Evolutionary conservation across 1,140 invertebrate genomes (phyloP), one percentile per base, ranked within the genome.

Genomic region (Helicoverpa zea): DNA sequence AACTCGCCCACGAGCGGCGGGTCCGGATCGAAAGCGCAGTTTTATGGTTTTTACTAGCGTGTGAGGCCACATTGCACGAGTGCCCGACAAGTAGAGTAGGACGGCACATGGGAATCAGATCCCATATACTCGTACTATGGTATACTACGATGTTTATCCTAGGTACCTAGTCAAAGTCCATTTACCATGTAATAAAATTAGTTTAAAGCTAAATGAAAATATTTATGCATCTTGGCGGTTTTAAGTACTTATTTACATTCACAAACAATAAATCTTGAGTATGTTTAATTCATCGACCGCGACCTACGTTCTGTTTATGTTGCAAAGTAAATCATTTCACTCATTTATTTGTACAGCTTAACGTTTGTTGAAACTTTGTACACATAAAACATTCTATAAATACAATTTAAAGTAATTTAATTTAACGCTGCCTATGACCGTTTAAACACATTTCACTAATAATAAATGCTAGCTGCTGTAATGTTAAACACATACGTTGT

Each of bases 11-110:
- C 80, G 83, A 74, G 86, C 83, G 66, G 61, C 80, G 83, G 70
- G 86, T 86, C 87, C 88, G 89, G 91, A 91, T 91, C 83, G 91
- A 93, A 92, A 93, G 91, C 89, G 87, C 83, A 80, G 79, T 82
- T 89, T 85, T 86, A 84, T 85, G 78, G 88, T 91, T 93, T 92
- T 92, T 91, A 86, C 35, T 68, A 68, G 78, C 51, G 64, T 82
- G 23, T 78, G 80, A 81, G 84, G 76, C 89, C 83, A 85, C 87
- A 90, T 91, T 83, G 83, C 82, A 52, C 54, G 66, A 66, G 70
- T 77, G 51, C 72, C 83, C 87, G 75, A 74, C 83, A 88, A 87
- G 86, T 86, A 84, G 81, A 88, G 87, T 87, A 86, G 88, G 85
- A 80, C 88, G 73, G 61, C 79, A 81, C 70, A 51, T 68, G 30